These are phyloP conservation scores for Chironomus tepperi DNA, from an alignment of 1,140 invertebrate species.

Conservation along the genomic window DNA sequence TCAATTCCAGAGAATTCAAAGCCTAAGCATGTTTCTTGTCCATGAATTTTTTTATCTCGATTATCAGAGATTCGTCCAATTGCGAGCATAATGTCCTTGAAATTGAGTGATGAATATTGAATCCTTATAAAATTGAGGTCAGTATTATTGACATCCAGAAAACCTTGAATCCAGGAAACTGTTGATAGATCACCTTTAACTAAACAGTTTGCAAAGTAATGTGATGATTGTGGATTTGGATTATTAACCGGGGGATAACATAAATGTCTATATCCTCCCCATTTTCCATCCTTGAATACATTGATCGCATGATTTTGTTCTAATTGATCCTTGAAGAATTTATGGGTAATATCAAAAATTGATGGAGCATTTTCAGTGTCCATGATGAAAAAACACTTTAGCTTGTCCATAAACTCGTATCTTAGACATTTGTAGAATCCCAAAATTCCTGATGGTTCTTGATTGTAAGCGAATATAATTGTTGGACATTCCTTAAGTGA, in stretches of 20 bases:
- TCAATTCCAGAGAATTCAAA: slow-evolving; percentile 48
- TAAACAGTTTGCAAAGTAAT: slow-evolving; percentile 69
- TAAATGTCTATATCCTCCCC: slow-evolving; percentile 74
- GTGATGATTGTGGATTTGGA: slow-evolving; percentile 39
- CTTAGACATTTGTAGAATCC: background rate
- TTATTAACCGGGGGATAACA: slow-evolving; percentile 25
- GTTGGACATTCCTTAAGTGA: slow-evolving; percentile 43
- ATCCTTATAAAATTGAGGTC: slow-evolving; percentile 43
- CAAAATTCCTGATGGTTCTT: background rate
- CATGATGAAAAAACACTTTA: background rate
- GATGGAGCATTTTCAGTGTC: background rate
- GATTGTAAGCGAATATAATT: slow-evolving; percentile 46
- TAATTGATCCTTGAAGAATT: slow-evolving; percentile 48
- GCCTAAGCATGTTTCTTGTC: slow-evolving; percentile 36
- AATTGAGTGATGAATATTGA: slow-evolving; percentile 61
- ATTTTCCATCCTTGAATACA: slow-evolving; percentile 59
- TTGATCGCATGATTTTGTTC: slow-evolving; percentile 69
- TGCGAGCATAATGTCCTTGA: slow-evolving; percentile 69
- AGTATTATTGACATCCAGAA: slow-evolving; percentile 31
- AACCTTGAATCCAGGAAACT: slow-evolving; percentile 69
- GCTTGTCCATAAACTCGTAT: background rate
- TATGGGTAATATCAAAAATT: background rate
- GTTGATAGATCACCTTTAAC: slow-evolving; percentile 77
- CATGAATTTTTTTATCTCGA: slow-evolving; percentile 44
- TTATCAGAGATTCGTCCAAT: slow-evolving; percentile 51